These are phyloP conservation scores for Mustela lutreola DNA, from an alignment of 2,113 vertebrate species.

Conservation along the genomic window DNA sequence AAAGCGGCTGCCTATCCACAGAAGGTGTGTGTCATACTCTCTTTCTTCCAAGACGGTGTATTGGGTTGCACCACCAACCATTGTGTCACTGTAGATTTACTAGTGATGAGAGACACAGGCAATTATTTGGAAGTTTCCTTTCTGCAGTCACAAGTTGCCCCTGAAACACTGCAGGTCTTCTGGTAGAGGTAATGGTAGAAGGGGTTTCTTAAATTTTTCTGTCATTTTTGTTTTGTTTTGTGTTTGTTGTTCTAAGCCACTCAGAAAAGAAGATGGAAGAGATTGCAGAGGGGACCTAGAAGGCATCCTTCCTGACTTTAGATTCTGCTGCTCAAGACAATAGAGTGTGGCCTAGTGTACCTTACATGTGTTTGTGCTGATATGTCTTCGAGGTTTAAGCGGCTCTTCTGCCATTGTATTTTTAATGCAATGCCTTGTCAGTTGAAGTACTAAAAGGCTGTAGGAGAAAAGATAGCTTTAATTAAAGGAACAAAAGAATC, in stretches of 20 bases:
- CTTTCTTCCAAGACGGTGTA: not conserved
- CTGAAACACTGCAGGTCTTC: not conserved
- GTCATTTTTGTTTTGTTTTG: not conserved
- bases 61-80: not conserved
- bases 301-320: not conserved
- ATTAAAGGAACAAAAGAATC: constrained; percentile 58
- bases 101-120: not conserved
- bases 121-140: not conserved
- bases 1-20: not conserved
- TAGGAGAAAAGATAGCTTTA: constrained; percentile 48
- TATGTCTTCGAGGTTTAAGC: not conserved
- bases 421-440: not conserved
- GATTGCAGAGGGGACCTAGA: not conserved
- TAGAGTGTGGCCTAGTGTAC: not conserved
- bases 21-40: not conserved
- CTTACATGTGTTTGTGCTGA: not conserved
- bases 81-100: not conserved
- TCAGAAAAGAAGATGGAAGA: not conserved
- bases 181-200: not conserved
- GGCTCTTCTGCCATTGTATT: not conserved
- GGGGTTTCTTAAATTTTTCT: not conserved
- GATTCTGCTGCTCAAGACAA: not conserved
- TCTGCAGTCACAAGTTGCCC: not conserved
- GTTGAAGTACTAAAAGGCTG: constrained; percentile 16
- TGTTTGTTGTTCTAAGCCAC: not conserved